Conservation (phyloP, 2,797 vertebrate species). For the Setipinna tenuifilis region DNA sequence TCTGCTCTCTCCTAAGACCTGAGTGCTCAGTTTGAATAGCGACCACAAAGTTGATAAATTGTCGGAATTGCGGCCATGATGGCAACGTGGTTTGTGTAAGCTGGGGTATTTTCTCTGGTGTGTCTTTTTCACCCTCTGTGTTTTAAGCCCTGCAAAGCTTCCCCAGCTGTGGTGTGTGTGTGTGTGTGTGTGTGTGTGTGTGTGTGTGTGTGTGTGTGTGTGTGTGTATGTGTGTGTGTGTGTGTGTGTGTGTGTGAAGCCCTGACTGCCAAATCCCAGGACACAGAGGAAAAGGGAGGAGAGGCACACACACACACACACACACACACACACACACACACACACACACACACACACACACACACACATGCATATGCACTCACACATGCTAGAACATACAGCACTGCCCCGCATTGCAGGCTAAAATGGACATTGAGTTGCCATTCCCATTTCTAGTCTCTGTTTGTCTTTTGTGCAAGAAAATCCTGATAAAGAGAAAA, state of each 20-base stretch:
- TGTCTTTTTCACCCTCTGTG: slow-evolving; percentile 5
- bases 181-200: slow-evolving; percentile 20
- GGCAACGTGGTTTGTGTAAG: slow-evolving; percentile 21
- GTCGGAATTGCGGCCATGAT: slow-evolving; percentile 6
- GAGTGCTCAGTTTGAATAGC: slow-evolving; percentile 11
- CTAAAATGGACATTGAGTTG: background rate
- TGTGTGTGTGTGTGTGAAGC: background rate
- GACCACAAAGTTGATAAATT: slow-evolving; percentile 33
- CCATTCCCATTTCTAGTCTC: background rate
- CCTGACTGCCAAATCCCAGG: slow-evolving; percentile 13
- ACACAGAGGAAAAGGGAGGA: slow-evolving; percentile 14
- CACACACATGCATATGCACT: background rate
- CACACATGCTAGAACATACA: background rate
- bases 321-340: background rate
- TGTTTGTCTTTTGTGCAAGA: background rate
- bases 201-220: slow-evolving; percentile 17
- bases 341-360: background rate
- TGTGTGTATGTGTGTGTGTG: slow-evolving; percentile 8
- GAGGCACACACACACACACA: background rate
- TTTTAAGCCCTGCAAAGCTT: slow-evolving; percentile 24
- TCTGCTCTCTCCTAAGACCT: background rate
- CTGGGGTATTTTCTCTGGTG: slow-evolving; percentile 18
- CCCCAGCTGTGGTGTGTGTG: slow-evolving; percentile 33
- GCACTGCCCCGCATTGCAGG: background rate
- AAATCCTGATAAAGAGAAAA: background rate